These are phyloP conservation scores for Bradypodion ventrale DNA, from an alignment of 2,797 vertebrate genomes.

Conservation along the genomic window DNA sequence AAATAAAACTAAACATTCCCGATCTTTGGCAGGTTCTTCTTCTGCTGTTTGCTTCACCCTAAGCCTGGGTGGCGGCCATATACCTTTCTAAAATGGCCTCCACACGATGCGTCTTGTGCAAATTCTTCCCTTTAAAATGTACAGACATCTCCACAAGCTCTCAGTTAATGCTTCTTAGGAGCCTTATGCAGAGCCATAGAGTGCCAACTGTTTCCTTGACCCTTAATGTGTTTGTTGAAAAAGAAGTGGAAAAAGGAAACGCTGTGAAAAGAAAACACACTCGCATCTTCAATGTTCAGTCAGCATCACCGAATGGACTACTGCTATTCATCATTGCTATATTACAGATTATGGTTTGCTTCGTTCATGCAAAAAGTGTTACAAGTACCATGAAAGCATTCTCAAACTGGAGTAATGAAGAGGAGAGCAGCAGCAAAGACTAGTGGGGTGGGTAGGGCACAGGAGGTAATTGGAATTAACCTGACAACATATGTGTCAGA, in stretches of 20 bases:
- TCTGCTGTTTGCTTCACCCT: constrained; percentile 1
- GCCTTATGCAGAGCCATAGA: constrained; percentile 44
- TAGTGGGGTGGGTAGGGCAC: constrained; percentile 48
- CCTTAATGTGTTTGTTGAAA: constrained; percentile 42
- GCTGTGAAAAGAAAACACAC: constrained; percentile 67
- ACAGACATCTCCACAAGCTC: constrained; percentile 20
- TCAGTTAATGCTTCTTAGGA: constrained; percentile 70
- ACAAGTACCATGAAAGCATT: constrained; percentile 95
- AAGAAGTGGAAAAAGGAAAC: constrained; percentile 64
- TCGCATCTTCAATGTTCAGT: constrained; percentile 71
- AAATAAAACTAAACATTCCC: neutral
- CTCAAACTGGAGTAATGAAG: constrained; percentile 81
- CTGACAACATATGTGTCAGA: constrained; percentile 12
- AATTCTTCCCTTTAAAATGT: constrained; percentile 42
- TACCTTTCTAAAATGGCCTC: constrained; percentile 13
- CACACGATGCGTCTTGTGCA: neutral
- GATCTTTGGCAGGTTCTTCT: neutral
- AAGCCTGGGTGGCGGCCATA: neutral
- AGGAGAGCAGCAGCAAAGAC: constrained; percentile 62
- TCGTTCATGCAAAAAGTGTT: constrained; percentile 96
- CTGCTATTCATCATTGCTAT: constrained; percentile 80
- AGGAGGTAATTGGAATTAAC: constrained; percentile 53
- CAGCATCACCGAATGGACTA: constrained; percentile 68
- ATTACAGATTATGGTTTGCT: constrained; percentile 86
- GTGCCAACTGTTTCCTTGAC: constrained; percentile 59